Conservation (phyloP, 2,797 vertebrate species). For the Amphiprion clarkii region DNA sequence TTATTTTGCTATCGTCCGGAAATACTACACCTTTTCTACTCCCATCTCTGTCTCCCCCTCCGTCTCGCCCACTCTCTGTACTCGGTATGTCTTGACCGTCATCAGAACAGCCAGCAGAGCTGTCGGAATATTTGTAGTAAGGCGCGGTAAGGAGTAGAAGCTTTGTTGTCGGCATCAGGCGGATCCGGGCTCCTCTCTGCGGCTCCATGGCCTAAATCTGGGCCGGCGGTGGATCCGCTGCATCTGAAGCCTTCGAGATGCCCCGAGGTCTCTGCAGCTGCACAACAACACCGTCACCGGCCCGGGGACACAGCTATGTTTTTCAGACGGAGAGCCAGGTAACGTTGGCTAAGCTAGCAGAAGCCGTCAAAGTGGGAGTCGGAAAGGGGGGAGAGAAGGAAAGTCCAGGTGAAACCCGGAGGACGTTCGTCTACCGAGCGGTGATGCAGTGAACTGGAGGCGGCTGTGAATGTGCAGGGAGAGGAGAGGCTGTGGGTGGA, state of each 20-base stretch:
- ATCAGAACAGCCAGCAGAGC: background rate
- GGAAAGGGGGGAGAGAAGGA: too few species aligned
- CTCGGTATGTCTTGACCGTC: background rate
- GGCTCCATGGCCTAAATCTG: conserved; percentile 59
- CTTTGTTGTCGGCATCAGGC: background rate
- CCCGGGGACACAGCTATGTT: conserved; percentile 71
- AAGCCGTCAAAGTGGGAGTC: background rate
- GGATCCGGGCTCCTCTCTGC: conserved; percentile 1
- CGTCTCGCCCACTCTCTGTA: background rate
- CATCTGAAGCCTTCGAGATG: conserved; percentile 71
- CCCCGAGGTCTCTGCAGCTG: conserved; percentile 64
- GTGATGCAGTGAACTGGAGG: background rate
- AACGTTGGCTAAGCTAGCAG: conserved; percentile 19
- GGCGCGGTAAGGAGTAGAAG: background rate
- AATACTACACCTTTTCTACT: background rate
- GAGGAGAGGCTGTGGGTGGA: background rate
- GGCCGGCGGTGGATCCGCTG: conserved; percentile 32
- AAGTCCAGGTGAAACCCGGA: too few species aligned
- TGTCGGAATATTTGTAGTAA: too few species aligned
- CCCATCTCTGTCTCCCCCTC: background rate
- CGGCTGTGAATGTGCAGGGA: background rate
- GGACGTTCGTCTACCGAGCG: too few species aligned
- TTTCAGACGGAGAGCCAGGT: conserved; percentile 82
- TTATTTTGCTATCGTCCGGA: conserved; percentile 54
- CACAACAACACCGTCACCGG: conserved; percentile 54